Evolutionary conservation across 1,140 invertebrate genomes (phyloP).

Genomic region (Trigoniulus corallinus): DNA sequence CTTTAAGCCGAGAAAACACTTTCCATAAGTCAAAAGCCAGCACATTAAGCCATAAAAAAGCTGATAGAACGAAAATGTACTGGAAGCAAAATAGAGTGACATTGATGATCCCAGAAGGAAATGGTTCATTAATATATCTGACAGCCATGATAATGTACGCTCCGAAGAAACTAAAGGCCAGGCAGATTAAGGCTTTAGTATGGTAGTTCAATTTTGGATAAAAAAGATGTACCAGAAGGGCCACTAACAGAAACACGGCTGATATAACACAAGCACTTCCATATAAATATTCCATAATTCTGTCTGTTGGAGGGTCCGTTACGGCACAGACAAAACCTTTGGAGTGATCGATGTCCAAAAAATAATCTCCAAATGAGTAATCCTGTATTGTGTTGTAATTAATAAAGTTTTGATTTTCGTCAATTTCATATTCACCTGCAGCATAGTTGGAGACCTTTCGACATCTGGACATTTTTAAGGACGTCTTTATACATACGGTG

Average conservation of each 20-base stretch:
- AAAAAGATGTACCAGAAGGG: neutral
- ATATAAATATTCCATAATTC: neutral
- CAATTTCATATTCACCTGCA: too few species aligned
- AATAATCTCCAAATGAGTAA: neutral
- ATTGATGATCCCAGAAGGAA: neutral
- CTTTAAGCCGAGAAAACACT: slow-evolving; percentile 10
- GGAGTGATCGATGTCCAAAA: neutral
- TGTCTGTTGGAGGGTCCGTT: neutral
- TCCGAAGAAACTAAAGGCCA: neutral
- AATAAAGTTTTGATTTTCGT: too few species aligned
- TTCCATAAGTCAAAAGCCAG: slow-evolving; percentile 21
- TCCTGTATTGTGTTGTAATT: too few species aligned
- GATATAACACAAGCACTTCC: neutral
- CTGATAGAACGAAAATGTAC: slow-evolving; percentile 20
- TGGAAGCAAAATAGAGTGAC: neutral
- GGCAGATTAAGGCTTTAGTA: neutral
- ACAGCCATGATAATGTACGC: neutral
- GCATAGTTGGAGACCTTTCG: too few species aligned
- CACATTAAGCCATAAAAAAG: slow-evolving; percentile 33
- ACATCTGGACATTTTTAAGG: too few species aligned
- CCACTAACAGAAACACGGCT: neutral
- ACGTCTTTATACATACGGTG: too few species aligned
- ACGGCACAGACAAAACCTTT: neutral
- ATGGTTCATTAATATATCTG: neutral
- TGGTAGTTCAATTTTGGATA: neutral